A percentile compares a stretch with the other conserved stretches of the same genome.
phyloP scores from a whole-genome alignment of 1,140 invertebrate genomes.

The Brachionus paranguensis region DNA sequence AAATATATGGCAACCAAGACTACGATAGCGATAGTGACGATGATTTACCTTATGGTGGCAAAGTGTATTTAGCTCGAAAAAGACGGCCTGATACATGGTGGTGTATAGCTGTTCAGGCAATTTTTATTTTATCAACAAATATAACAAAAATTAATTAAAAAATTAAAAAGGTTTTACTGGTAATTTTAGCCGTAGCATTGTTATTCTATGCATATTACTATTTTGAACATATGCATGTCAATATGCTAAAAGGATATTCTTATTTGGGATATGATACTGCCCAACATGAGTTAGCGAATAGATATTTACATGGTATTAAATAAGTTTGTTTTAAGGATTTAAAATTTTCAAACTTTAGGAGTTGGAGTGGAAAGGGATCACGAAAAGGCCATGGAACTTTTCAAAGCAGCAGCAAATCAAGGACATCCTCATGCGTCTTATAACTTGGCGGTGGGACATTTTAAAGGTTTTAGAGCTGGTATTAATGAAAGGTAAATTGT shows the following conservation, averaged over 20 bases:
- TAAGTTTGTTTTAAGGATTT: background rate
- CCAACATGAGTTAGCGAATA: slow-evolving; percentile 59
- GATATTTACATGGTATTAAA: slow-evolving; percentile 57
- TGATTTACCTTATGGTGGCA: slow-evolving; percentile 56
- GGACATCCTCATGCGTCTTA: slow-evolving; percentile 61
- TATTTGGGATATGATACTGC: slow-evolving; percentile 58
- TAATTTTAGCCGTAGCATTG: slow-evolving; percentile 46
- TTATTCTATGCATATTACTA: slow-evolving; percentile 58
- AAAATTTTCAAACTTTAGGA: slow-evolving; percentile 42
- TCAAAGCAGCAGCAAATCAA: slow-evolving; percentile 59
- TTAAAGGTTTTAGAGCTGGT: slow-evolving; percentile 52
- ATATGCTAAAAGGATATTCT: slow-evolving; percentile 58
- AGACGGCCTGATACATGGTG: slow-evolving; percentile 55
- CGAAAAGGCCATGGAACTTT: slow-evolving; percentile 59
- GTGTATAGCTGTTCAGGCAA: slow-evolving; percentile 50
- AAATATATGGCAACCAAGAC: background rate
- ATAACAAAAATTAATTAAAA: slow-evolving; percentile 41
- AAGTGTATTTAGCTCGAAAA: slow-evolving; percentile 55
- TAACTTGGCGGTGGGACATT: slow-evolving; percentile 60
- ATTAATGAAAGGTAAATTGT: background rate
- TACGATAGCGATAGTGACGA: slow-evolving; percentile 50
- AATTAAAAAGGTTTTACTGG: slow-evolving; percentile 45
- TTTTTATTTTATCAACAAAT: background rate
- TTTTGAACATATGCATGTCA: slow-evolving; percentile 60
- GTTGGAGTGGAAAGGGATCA: slow-evolving; percentile 57